Base-by-base conservation (phyloP, 2,797 vertebrate species). In the Phrynocephalus guinanensis region DNA sequence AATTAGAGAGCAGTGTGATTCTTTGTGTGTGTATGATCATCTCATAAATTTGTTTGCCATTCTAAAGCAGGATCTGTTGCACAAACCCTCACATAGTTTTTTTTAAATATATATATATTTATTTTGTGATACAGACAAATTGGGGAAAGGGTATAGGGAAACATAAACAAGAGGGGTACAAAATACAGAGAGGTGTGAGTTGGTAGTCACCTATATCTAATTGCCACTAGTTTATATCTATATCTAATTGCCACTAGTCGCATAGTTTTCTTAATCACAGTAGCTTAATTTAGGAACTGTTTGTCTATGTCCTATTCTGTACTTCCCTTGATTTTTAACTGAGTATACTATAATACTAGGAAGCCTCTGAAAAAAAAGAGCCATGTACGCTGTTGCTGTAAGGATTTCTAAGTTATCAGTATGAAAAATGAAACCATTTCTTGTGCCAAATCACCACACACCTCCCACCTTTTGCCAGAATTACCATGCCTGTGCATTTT, bases 291-390 rank as follows among this genome's bases (percentile, higher is more conserved):
- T 81, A 38, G n/a, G 78, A 30, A 56, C 50, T 56, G 6, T 15
- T 6, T 79, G 16, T 82, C 70, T 0, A 0, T 38, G 18, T 0
- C 33, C 77, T 86, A 15, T 6, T 52, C 15, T 70, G n/a, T 4
- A 50, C 76, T 89, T 70, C 18, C 15, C 50, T 85, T 83, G 33
- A 84, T 48, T 79, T 48, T 22, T 11, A 60, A 22, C 73, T 68
- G 26, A 26, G 5, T 5, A 0, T 2, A 71, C 0, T 63, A 28
- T 30, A 66, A 3, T 0, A 44, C 68, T 38, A 33, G 44, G 82
- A 86, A 79, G 56, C 44, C 0, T 0, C 79, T 0, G 1, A 33
- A 4, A 33, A 4, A 33, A 20, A 72, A 82, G 20, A 8, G 11
- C 5, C 11, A 3, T 8, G 56, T 60, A 60, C 7, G 33, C 18